phyloP scores from a whole-genome alignment of 2,888 invertebrate genomes.

The Xanthorhoe designata region DNA sequence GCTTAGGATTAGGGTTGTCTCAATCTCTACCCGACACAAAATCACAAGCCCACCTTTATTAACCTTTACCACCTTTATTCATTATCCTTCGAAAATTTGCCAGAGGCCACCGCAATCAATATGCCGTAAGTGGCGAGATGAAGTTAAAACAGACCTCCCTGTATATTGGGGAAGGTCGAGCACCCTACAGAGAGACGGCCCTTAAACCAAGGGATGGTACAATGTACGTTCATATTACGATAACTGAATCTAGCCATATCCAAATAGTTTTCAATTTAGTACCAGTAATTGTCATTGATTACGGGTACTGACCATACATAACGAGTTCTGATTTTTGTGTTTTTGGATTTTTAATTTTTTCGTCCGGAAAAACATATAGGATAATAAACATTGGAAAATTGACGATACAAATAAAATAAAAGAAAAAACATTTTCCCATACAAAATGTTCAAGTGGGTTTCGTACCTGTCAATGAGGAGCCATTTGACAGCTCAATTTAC shows the following conservation, averaged over 20 bases:
- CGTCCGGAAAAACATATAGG: too few species aligned
- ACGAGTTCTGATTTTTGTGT: too few species aligned
- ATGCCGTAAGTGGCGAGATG: conserved; percentile 66
- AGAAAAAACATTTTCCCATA: too few species aligned
- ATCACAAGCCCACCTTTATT: neutral
- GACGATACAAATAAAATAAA: too few species aligned
- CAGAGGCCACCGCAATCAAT: conserved; percentile 59
- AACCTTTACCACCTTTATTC: conserved; percentile 18
- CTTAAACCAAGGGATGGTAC: conserved; percentile 63
- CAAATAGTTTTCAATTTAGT: neutral
- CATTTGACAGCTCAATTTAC: too few species aligned
- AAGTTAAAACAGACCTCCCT: conserved; percentile 79
- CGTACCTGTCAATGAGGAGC: too few species aligned
- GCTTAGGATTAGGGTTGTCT: neutral
- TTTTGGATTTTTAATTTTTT: too few species aligned
- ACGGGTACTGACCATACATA: too few species aligned
- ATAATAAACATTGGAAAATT: too few species aligned
- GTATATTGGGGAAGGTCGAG: conserved; percentile 82
- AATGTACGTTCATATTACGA: conserved; percentile 60
- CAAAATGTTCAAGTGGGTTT: too few species aligned
- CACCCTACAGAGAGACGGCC: conserved; percentile 71
- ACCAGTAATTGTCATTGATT: too few species aligned
- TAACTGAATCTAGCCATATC: neutral
- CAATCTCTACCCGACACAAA: neutral
- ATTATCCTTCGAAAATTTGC: conserved; percentile 42